Percentiles rank a stretch among this genome's conserved stretches.
Evolutionary conservation across 30 jellyfish, hydroid and myxozoan species (phyloP).

Genomic region (Aurelia sp.): DNA sequence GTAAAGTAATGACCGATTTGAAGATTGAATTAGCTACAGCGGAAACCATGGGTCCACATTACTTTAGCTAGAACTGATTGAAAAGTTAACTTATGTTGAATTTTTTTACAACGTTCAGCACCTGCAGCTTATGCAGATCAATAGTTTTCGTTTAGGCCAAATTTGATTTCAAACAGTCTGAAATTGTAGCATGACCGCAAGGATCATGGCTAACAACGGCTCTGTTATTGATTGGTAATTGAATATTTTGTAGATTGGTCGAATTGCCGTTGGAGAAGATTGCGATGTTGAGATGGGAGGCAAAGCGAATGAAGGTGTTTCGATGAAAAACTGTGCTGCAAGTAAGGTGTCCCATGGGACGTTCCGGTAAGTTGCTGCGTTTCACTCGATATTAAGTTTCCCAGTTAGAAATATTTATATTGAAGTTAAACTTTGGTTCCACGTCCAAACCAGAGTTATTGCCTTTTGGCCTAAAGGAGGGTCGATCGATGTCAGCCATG

Average conservation of each 20-base stretch:
- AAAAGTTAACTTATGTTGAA: too few relatives aligned
- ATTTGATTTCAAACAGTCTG: background rate
- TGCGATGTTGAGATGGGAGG: conserved; percentile 88
- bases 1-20: too few relatives aligned
- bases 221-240: background rate
- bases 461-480: background rate
- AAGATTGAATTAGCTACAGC: too few relatives aligned
- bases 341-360: conserved; percentile 47
- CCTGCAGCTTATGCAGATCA: too few relatives aligned
- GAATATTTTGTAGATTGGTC: conserved; percentile 51
- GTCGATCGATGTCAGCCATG: too few relatives aligned
- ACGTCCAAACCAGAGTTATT: background rate
- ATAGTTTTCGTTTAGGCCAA: too few relatives aligned
- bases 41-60: too few relatives aligned
- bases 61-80: too few relatives aligned
- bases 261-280: conserved; percentile 89
- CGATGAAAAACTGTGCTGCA: conserved; percentile 73
- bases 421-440: too few relatives aligned
- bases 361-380: conserved; percentile 42
- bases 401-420: background rate
- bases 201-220: too few relatives aligned
- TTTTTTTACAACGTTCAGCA: too few relatives aligned
- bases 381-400: background rate
- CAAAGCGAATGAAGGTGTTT: conserved; percentile 74
- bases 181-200: too few relatives aligned